A percentile compares a stretch with the other conserved stretches of the same genome.
These are phyloP conservation scores for Liodrosophila aerea DNA, from an alignment of 2,888 invertebrate genomes.

Conservation along the genomic window DNA sequence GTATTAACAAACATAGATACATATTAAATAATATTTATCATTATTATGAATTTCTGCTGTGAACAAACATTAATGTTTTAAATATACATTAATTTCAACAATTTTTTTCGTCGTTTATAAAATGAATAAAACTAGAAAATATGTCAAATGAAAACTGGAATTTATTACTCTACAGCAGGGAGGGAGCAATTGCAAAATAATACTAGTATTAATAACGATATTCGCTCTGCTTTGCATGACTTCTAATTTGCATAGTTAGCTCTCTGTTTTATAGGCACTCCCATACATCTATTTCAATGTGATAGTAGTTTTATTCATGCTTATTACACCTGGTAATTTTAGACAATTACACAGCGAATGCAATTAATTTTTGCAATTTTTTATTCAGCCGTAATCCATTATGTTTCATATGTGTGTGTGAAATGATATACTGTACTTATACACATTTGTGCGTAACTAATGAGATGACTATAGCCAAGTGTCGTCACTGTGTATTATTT, in stretches of 20 bases:
- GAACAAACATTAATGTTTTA: conserved; percentile 47
- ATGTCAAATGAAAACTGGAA: conserved; percentile 33
- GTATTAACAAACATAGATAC: conserved; percentile 12
- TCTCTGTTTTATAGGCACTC: conserved; percentile 10
- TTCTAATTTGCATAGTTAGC: conserved; percentile 18
- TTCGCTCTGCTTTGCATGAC: background rate
- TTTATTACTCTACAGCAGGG: conserved; percentile 7
- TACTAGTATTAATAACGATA: background rate
- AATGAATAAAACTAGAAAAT: conserved; percentile 33
- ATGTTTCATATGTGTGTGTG: conserved; percentile 44
- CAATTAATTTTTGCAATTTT: background rate
- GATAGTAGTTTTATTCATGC: conserved; percentile 75
- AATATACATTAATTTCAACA: conserved; percentile 46
- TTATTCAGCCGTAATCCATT: conserved; percentile 5
- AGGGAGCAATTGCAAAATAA: background rate
- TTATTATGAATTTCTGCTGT: conserved; percentile 55
- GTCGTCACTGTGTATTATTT: conserved; percentile 15
- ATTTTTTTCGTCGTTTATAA: conserved; percentile 17
- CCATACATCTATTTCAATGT: conserved; percentile 68
- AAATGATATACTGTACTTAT: conserved; percentile 29
- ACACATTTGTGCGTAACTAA: conserved; percentile 1
- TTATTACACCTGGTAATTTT: conserved; percentile 48
- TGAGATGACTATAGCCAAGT: background rate
- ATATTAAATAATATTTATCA: conserved; percentile 5
- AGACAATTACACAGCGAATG: background rate